Evolutionary conservation across 1,140 invertebrate genomes (phyloP).

Genomic region (Cheumatopsyche charites): DNA sequence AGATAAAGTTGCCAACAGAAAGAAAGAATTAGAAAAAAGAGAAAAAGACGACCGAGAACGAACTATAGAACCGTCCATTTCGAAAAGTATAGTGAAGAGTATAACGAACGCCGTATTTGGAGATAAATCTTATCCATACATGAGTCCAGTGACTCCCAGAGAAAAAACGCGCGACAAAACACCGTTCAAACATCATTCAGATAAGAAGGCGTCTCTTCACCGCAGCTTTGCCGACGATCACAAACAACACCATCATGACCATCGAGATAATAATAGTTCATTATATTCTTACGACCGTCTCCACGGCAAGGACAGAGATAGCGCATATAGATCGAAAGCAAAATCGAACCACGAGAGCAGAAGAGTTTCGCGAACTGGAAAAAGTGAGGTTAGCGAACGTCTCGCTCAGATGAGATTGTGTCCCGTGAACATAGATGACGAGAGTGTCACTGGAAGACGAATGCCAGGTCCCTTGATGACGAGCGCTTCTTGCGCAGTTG

Average conservation of each 20-base stretch:
- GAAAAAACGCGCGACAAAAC: conserved; percentile 65
- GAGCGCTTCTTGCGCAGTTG: conserved; percentile 54
- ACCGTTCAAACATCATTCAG: conserved; percentile 59
- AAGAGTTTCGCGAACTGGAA: conserved; percentile 60
- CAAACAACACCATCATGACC: conserved; percentile 29
- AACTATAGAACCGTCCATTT: conserved; percentile 63
- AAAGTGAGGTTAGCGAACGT: conserved; percentile 60
- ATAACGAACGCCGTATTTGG: conserved; percentile 69
- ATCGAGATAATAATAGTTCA: not conserved
- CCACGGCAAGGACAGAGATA: conserved; percentile 60
- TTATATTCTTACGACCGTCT: not conserved
- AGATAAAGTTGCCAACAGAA: conserved; percentile 67
- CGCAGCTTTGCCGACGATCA: conserved; percentile 34
- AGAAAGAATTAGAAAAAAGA: conserved; percentile 57
- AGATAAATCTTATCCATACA: conserved; percentile 74
- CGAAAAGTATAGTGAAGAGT: conserved; percentile 62
- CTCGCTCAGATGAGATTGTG: conserved; percentile 58
- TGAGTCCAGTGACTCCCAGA: conserved; percentile 51
- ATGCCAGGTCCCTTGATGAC: conserved; percentile 50
- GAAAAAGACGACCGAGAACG: conserved; percentile 66
- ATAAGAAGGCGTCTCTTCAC: conserved; percentile 51
- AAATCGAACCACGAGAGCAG: conserved; percentile 38
- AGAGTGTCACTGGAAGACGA: conserved; percentile 49
- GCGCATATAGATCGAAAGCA: conserved; percentile 57
- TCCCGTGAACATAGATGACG: conserved; percentile 58